Base-by-base conservation (phyloP, 2,797 vertebrate species). In the Momotus momota region DNA sequence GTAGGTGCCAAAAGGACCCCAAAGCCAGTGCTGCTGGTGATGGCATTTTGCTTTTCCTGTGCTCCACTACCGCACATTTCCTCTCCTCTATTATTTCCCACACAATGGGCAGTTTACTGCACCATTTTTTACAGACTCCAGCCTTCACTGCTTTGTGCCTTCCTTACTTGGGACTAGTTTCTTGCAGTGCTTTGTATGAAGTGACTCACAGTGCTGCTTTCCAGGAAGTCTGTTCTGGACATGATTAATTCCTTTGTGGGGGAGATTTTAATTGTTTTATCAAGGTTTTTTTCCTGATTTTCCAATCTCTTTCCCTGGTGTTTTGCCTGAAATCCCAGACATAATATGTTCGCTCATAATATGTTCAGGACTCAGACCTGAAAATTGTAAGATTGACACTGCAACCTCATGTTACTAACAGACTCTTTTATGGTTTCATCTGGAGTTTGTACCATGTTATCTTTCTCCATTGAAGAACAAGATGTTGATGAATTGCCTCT, bases 241-340 rank as follows among this genome's bases (percentile, higher is more conserved):
- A 62, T 0, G 18, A 92, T 74, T 40, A 94, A 88, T 90, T 92
- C 62, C 83, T 81, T 60, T 43, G 57, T 1, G 21, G 83, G 35
- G 61, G 38, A 86, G 74, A 78, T 83, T 95, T 69, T 92, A 96
- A 92, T 95, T 93, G 94, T 95, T 92, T 71, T 94, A 86, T 94
- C 88, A 90, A 84, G 57, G 65, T 6, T 67, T 84, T 89, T 72
- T 40, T 15, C 4, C 33, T 46, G 46, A 93, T 92, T 95, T 95
- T 88, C 54, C 65, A 67, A 2, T 73, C 58, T 74, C 52, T 90
- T 96, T 88, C 88, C 88, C 88, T 40, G 14, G 86, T 81, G 86
- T 88, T 96, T 93, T 92, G 41, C 46, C 74, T 84, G 74, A 95
- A 80, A 88, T 89, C 86, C 84, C 96, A 87, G 67, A 64, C 71